Conservation (phyloP, 2,113 vertebrate genomes). For the Lamprotornis superbus region DNA sequence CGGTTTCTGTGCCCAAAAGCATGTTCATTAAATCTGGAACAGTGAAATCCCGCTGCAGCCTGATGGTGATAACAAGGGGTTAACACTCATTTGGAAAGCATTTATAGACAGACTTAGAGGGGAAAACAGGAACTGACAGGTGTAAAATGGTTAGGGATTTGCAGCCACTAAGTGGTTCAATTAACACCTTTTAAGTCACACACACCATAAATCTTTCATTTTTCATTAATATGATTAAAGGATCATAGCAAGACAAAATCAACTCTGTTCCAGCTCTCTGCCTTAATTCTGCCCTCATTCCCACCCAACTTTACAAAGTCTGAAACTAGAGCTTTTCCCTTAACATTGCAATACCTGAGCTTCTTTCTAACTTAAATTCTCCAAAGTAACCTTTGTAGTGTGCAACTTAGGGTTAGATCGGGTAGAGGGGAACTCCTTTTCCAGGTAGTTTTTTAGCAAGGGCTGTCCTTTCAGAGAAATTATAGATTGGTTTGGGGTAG, state of each 20-base stretch:
- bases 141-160: slow-evolving; percentile 43
- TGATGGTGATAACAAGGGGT: neutral
- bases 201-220: slow-evolving; percentile 33
- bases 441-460: neutral
- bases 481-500: neutral
- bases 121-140: slow-evolving; percentile 23
- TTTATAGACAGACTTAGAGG: neutral
- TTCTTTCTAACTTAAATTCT: neutral
- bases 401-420: neutral
- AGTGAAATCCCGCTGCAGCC: neutral
- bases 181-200: slow-evolving; percentile 57
- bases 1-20: neutral
- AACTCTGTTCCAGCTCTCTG: neutral
- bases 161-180: slow-evolving; percentile 43
- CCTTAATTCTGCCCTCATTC: neutral
- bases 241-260: neutral
- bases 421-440: neutral
- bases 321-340: neutral
- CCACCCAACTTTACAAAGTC: neutral
- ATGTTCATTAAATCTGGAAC: neutral
- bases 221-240: slow-evolving; percentile 43
- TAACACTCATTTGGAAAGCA: slow-evolving; percentile 4
- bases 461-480: neutral
- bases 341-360: neutral
- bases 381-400: neutral